Conservation (phyloP, 2,113 vertebrate genomes). For the Oreochromis niloticus region DNA sequence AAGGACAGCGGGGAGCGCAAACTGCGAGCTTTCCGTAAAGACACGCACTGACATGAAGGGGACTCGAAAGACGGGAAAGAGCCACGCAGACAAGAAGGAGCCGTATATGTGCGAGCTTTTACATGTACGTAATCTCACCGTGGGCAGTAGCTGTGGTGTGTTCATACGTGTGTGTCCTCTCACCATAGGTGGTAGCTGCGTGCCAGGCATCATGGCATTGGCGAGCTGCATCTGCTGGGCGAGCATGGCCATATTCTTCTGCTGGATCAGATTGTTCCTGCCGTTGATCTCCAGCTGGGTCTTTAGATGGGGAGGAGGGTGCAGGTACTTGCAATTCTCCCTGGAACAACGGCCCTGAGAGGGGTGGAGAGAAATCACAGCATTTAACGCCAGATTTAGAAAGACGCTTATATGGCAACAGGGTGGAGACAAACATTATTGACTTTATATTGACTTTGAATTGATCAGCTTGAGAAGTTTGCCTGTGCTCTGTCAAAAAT, state of each 20-base stretch:
- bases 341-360: conserved; percentile 92
- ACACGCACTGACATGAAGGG: neutral
- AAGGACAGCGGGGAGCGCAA: neutral
- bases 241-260: conserved; percentile 99
- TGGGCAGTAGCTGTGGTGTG: conserved; percentile 37
- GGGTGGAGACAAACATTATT: neutral
- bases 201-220: conserved; percentile 96
- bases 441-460: neutral
- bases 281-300: conserved; percentile 98
- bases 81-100: neutral
- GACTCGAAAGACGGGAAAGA: neutral
- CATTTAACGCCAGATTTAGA: neutral
- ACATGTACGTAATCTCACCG: conserved; percentile 34
- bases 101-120: neutral
- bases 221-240: conserved; percentile 98
- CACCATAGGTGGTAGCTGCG: conserved; percentile 89
- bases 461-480: neutral
- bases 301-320: conserved; percentile 97
- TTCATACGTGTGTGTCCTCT: conserved; percentile 58
- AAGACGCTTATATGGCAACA: neutral
- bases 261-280: conserved; percentile 98
- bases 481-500: neutral
- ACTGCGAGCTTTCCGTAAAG: neutral
- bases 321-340: conserved; percentile 99
- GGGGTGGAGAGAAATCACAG: neutral